Base-by-base conservation (phyloP, 2,797 vertebrate species). In the Rousettus madagascariensis region DNA sequence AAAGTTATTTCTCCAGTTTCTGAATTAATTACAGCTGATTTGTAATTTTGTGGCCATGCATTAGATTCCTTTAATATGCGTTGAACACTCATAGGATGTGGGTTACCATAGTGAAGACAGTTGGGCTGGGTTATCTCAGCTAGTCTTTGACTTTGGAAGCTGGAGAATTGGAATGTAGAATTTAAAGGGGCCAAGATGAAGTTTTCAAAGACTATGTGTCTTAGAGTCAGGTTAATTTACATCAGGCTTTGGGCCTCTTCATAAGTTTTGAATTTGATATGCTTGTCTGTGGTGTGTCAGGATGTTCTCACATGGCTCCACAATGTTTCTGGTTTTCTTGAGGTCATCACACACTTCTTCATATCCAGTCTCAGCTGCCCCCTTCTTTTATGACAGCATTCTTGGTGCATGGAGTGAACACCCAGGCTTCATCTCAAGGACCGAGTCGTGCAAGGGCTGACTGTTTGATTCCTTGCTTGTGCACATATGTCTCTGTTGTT, bases 1-100 rank as follows among this genome's bases (percentile, higher is more conserved):
- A 82, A 83, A n/a, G 22, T 74, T 86, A 22, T 28, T 26, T 66
- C 8, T 90, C 53, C 12, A 9, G 43, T 57, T 72, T 90, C 74
- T 94, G 61, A 92, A 85, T 94, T 82, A 71, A 91, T 65, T 33
- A 57, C 2, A 38, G 15, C 24, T 79, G 30, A 49, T 87, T 72
- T 82, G 20, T 41, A 63, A 72, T 71, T 65, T 86, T 84, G 9
- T 80, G 69, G 36, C 59, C 30, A 30, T 61, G 20, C 33, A n/a
- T 82, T 94, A 5, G 57, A 20, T 74, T 89, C 26, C 74, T 71
- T 95, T 82, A 72, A 38, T 71, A 46, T 38, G 6, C 19, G 11
- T 53, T 38, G n/a, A 68, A 11, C 1, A 12, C 4, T 41, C 41
- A 46, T 3, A 53, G 30, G 46, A 53, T 77, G 16, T 19, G 26